These are phyloP conservation scores for Pollenia griseotomentosa DNA, from an alignment of 2,888 invertebrate genomes.

Conservation along the genomic window DNA sequence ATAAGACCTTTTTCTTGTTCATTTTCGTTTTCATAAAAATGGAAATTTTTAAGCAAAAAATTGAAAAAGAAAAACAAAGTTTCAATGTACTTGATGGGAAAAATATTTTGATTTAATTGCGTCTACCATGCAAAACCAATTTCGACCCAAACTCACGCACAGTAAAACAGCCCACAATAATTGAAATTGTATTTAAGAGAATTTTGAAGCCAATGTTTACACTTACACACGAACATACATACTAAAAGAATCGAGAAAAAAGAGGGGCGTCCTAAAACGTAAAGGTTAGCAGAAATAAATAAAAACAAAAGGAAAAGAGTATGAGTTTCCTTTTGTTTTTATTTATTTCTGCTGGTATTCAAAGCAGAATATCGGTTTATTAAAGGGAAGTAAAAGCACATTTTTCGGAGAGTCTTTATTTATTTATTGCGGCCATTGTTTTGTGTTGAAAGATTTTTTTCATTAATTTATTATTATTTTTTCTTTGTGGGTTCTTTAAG, in stretches of 20 bases:
- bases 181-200: constrained; percentile 38
- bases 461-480: constrained; percentile 16
- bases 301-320: too few relatives aligned
- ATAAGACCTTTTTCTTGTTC: constrained; percentile 11
- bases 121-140: constrained; percentile 74
- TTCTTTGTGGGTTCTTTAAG: constrained; percentile 32
- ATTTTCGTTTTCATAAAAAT: not conserved
- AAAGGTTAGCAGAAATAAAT: too few relatives aligned
- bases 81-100: constrained; percentile 75
- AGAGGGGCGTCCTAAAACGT: constrained; percentile 1
- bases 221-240: not conserved
- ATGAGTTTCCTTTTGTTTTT: constrained; percentile 10
- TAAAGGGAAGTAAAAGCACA: constrained; percentile 43
- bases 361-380: constrained; percentile 57
- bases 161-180: constrained; percentile 19
- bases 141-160: constrained; percentile 43
- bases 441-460: not conserved
- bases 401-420: not conserved
- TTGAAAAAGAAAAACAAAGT: constrained; percentile 56
- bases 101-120: constrained; percentile 76
- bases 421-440: not conserved
- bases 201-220: not conserved
- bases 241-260: not conserved
- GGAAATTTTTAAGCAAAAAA: constrained; percentile 6
- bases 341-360: constrained; percentile 42